Conservation (phyloP, 2,888 invertebrate species). For the Phasia obesa region DNA sequence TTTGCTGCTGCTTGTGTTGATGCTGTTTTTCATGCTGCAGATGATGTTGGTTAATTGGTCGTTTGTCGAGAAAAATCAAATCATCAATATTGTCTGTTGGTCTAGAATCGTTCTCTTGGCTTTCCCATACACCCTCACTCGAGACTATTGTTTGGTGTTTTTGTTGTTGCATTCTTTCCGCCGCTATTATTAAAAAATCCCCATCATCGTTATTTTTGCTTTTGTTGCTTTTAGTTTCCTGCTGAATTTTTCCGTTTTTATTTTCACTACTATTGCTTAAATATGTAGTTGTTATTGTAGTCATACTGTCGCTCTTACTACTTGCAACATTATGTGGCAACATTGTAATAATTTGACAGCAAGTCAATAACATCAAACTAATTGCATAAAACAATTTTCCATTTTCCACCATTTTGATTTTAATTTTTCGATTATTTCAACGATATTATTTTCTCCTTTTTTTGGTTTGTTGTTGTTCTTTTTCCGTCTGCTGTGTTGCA, state of each 20-base stretch:
- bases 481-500: neutral
- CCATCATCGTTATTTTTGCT: conserved; percentile 55
- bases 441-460: conserved; percentile 30
- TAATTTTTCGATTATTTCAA: conserved; percentile 66
- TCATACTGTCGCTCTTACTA: conserved; percentile 38
- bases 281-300: conserved; percentile 8
- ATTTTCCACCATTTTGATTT: conserved; percentile 71
- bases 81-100: conserved; percentile 75
- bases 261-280: conserved; percentile 37
- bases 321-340: conserved; percentile 63
- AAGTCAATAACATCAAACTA: conserved; percentile 70
- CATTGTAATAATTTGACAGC: conserved; percentile 70
- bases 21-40: conserved; percentile 51
- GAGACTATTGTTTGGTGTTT: conserved; percentile 50
- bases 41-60: conserved; percentile 67
- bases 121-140: conserved; percentile 43
- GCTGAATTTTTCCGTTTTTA: conserved; percentile 43
- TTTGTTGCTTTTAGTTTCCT: conserved; percentile 36
- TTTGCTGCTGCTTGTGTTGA: conserved; percentile 19
- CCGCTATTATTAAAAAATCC: conserved; percentile 69
- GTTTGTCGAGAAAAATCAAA: conserved; percentile 77
- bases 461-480: neutral
- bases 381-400: conserved; percentile 71
- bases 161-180: conserved; percentile 59
- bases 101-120: conserved; percentile 56